Evolutionary conservation across 2,797 vertebrate species (phyloP).

Genomic region (Catharus ustulatus): DNA sequence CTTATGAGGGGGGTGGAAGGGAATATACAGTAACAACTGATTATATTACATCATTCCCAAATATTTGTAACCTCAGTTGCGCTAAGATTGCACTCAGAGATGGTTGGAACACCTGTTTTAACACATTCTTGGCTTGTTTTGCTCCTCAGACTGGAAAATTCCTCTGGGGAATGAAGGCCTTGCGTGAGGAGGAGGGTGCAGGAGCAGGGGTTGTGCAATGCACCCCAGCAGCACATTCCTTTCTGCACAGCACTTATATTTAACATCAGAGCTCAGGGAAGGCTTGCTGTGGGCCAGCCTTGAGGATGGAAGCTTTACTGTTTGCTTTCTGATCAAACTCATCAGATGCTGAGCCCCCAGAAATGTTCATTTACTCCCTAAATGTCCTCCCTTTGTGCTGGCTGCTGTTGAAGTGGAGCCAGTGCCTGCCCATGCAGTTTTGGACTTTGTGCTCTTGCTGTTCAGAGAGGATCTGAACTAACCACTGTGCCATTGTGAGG

Average conservation of each 20-base stretch:
- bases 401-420: background rate
- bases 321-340: conserved; percentile 2
- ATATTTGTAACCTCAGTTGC: conserved; percentile 58
- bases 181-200: conserved; percentile 41
- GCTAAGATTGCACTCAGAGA: conserved; percentile 23
- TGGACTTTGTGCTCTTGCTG: background rate
- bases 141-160: conserved; percentile 54
- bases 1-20: background rate
- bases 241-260: background rate
- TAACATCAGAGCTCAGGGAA: background rate
- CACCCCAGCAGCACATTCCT: background rate
- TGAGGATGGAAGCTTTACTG: background rate
- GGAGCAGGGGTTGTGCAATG: conserved; percentile 35
- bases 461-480: conserved; percentile 30
- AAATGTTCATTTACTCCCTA: background rate
- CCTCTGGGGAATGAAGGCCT: conserved; percentile 12
- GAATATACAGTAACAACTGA: background rate
- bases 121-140: conserved; percentile 64
- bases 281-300: background rate
- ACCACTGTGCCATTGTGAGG: conserved; percentile 28
- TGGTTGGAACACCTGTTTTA: conserved; percentile 60
- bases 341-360: conserved; percentile 1
- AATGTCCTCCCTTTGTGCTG: background rate
- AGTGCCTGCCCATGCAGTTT: conserved; percentile 2
- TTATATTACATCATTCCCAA: conserved; percentile 49